Conservation (phyloP, 1,140 invertebrate genomes). For the Pemphigus obesinymphae region DNA sequence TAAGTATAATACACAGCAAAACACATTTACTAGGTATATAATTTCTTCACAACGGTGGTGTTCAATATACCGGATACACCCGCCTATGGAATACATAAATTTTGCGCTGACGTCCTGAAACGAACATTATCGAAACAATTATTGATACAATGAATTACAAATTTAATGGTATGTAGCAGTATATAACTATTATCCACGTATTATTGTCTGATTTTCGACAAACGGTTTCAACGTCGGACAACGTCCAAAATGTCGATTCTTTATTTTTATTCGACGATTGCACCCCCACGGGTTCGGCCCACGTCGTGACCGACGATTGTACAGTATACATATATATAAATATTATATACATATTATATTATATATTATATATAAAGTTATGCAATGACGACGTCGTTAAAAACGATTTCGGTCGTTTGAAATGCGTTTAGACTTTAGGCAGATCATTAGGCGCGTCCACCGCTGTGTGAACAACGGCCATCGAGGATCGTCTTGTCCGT, state of each 20-base stretch:
- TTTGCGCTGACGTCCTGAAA: background rate
- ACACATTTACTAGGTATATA: background rate
- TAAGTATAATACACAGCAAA: too few species aligned
- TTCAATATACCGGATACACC: too few species aligned
- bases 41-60: background rate
- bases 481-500: conserved; percentile 25
- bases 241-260: background rate
- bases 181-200: too few species aligned
- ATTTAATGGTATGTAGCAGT: background rate
- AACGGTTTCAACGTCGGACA: conserved; percentile 1
- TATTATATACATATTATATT: background rate
- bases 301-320: background rate
- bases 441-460: conserved; percentile 10
- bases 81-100: background rate
- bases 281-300: background rate
- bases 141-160: background rate
- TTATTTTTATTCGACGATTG: background rate
- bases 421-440: conserved; percentile 23
- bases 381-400: conserved; percentile 13
- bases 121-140: background rate
- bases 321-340: background rate
- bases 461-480: background rate
- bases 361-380: background rate
- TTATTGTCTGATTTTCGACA: background rate
- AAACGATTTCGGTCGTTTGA: conserved; percentile 21